Conservation (phyloP, 1,140 invertebrate genomes). For the Dinoponera quadriceps region DNA sequence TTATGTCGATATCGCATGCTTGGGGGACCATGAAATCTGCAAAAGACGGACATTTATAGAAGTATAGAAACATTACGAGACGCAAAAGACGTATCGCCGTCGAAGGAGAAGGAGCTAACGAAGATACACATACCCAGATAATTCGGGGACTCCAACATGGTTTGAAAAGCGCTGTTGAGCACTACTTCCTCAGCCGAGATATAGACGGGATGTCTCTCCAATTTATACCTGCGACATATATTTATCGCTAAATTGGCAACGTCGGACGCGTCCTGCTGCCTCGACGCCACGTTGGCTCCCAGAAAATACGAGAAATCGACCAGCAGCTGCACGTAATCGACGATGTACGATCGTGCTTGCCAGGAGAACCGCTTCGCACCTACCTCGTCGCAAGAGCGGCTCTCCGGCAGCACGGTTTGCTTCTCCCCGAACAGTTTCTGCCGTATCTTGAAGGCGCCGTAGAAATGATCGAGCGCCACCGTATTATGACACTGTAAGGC, state of each 20-base stretch:
- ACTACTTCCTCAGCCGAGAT: slow-evolving; percentile 60
- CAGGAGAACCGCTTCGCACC: slow-evolving; percentile 36
- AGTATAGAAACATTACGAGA: neutral
- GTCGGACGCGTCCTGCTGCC: slow-evolving; percentile 40
- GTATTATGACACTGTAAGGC: slow-evolving; percentile 68
- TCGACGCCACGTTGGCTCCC: slow-evolving; percentile 28
- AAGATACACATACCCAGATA: slow-evolving; percentile 49
- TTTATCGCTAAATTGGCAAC: slow-evolving; percentile 63
- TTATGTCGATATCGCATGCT: slow-evolving; percentile 62
- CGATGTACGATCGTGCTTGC: slow-evolving; percentile 64
- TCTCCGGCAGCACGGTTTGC: slow-evolving; percentile 59
- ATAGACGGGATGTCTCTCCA: slow-evolving; percentile 76
- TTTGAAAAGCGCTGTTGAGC: slow-evolving; percentile 58
- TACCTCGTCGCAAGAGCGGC: neutral
- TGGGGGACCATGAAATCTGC: slow-evolving; percentile 71
- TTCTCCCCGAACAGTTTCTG: slow-evolving; percentile 66
- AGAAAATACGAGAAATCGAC: slow-evolving; percentile 76
- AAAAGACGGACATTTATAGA: slow-evolving; percentile 63
- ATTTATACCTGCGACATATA: slow-evolving; percentile 69
- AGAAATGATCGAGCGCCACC: slow-evolving; percentile 77
- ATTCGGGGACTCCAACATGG: neutral
- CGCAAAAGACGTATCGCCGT: neutral
- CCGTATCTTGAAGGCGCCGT: slow-evolving; percentile 78
- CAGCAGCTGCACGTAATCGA: slow-evolving; percentile 75
- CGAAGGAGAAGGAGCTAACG: neutral